Conservation (phyloP, 1,140 invertebrate genomes). For the Drosophila azteca region DNA sequence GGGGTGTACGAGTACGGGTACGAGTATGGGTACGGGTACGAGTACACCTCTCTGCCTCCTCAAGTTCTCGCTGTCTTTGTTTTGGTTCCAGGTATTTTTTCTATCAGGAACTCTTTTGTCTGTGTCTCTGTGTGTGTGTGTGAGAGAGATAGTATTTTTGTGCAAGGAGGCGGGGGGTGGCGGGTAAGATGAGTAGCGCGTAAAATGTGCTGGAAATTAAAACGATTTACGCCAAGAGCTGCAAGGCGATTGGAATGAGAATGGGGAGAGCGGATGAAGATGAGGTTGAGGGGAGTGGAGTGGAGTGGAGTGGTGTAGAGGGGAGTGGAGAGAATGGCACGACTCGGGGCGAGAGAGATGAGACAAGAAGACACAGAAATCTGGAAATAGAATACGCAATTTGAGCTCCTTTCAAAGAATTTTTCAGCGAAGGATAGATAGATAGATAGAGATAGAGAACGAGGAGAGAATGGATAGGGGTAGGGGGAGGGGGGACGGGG, state of each 20-base stretch:
- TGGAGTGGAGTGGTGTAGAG: background rate
- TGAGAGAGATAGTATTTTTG: background rate
- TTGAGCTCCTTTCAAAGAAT: slow-evolving; percentile 36
- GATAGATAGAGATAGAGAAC: slow-evolving; percentile 4
- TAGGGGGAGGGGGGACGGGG: slow-evolving; percentile 17
- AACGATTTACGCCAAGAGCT: slow-evolving; percentile 64
- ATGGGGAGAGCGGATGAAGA: background rate
- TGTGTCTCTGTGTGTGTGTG: slow-evolving; percentile 1
- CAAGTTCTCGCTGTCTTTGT: background rate
- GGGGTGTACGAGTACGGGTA: slow-evolving; percentile 1
- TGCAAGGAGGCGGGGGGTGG: slow-evolving; percentile 20
- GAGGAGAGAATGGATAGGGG: slow-evolving; percentile 1
- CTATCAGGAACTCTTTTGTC: slow-evolving; percentile 27
- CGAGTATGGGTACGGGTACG: background rate
- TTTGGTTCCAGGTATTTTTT: slow-evolving; percentile 27
- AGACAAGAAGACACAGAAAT: slow-evolving; percentile 26
- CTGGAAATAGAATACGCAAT: slow-evolving; percentile 52
- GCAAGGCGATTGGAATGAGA: slow-evolving; percentile 2
- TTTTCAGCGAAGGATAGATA: background rate
- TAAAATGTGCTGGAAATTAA: slow-evolving; percentile 78
- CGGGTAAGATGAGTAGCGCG: slow-evolving; percentile 59
- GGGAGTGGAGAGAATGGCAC: background rate
- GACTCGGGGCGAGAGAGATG: slow-evolving; percentile 23
- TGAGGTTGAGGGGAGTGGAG: background rate
- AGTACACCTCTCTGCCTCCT: background rate